Conservation (phyloP, 92 coral and sea anemone genomes). For the Siderastrea radians region DNA sequence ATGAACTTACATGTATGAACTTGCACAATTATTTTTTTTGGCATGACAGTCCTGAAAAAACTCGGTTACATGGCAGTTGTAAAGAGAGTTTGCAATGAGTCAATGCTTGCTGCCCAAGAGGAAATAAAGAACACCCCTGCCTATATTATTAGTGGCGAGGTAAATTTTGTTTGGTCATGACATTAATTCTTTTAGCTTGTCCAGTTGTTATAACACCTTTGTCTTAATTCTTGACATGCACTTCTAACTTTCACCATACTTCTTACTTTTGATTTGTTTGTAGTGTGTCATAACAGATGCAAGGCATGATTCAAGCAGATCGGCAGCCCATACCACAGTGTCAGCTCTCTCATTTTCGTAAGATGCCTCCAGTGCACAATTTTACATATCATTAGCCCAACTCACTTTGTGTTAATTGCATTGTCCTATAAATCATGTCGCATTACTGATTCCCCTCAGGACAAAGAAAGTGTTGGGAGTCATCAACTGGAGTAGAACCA, state of each 20-base stretch:
- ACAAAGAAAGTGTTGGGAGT: constrained; percentile 36
- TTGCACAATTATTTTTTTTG: background rate
- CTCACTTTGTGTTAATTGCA: background rate
- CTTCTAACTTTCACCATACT: background rate
- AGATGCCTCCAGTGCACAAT: background rate
- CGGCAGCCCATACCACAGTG: constrained; percentile 39
- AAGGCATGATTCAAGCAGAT: constrained; percentile 38
- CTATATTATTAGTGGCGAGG: constrained; percentile 10
- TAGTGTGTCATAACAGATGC: constrained; percentile 44
- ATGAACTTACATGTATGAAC: background rate
- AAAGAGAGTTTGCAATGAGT: constrained; percentile 5
- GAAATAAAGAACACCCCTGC: constrained; percentile 2
- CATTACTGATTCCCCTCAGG: background rate
- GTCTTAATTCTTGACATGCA: background rate
- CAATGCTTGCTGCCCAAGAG: constrained; percentile 23
- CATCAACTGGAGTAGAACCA: constrained; percentile 12
- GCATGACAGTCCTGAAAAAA: background rate
- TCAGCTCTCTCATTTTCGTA: constrained; percentile 18
- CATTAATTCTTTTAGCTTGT: too few species aligned
- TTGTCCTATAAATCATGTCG: background rate
- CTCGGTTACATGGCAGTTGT: background rate
- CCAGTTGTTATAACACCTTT: too few species aligned
- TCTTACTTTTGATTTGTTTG: background rate
- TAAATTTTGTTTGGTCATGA: background rate
- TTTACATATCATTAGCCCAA: background rate